Base-by-base conservation (phyloP, 2,888 invertebrate species). In the Erebia palarica region DNA sequence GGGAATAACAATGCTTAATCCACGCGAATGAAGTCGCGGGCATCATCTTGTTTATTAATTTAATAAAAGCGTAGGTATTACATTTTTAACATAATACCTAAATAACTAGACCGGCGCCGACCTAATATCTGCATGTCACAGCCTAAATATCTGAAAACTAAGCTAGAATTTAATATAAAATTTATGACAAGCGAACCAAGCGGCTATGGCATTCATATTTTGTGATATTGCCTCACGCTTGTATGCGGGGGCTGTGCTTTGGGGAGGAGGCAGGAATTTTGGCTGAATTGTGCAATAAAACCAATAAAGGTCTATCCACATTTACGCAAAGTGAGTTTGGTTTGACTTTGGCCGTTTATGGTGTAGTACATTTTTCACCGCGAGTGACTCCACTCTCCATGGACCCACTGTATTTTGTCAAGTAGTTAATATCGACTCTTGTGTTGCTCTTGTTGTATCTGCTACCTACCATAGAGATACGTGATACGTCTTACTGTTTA, bases 91-190 rank as follows among this genome's bases (percentile, higher is more conserved):
- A 47, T 61, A 63, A 49, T 63, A 13, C 63, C 21, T 8, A 49
- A 63, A 63, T 14, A 49, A 18, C 18, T 47, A 61, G 61, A 42
- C 61, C 21, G 11, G 13, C 49, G 7, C 53, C 42, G 18, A 65
- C 36, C 65, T 65, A 65, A 70, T 60, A 65, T 27, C 53, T 13
- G 36, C 59, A 65, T 42, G 21, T 65, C 59, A 70, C 49, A 47
- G 49, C 10, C 36, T 16, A 63, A 51, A 53, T 59, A 51, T 51
- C 51, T 70, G 61, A 36, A 70, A 66, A 66, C 65, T 70, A 42
- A 68, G 68, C 70, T 59, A 73, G 70, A 73, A 68, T 73, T 73
- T 73, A 73, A 73, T 73, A 73, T 73, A 73, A 73, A 73, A 73
- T 70, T 63, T 73, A 72, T 70, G 68, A 72, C n/a, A 68, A 63